phyloP scores from a whole-genome alignment of 1,140 invertebrate species.

The Melipona quadrifasciata region DNA sequence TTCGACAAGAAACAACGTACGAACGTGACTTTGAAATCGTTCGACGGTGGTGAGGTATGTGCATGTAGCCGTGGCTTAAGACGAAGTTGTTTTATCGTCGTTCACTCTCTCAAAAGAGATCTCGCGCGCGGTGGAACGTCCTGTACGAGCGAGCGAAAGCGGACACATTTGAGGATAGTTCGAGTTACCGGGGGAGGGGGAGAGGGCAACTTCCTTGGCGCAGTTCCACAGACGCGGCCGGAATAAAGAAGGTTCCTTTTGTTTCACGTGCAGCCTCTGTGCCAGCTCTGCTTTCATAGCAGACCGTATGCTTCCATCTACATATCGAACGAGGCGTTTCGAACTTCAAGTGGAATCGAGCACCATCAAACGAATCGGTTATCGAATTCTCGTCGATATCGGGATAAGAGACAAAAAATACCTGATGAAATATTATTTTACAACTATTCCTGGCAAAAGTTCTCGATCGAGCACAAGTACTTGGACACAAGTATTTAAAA shows the following conservation, averaged over 20 bases:
- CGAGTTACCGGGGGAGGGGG: not conserved
- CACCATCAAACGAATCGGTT: not conserved
- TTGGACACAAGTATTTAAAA: too few relatives aligned
- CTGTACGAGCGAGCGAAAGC: not conserved
- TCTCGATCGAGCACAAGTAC: too few relatives aligned
- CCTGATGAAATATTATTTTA: too few relatives aligned
- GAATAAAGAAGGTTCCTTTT: conserved; percentile 14
- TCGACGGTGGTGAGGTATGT: not conserved
- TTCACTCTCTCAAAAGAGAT: not conserved
- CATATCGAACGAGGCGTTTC: not conserved
- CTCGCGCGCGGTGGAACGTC: not conserved
- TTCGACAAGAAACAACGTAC: not conserved
- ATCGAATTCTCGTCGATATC: not conserved
- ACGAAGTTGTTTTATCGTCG: not conserved
- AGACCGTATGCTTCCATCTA: not conserved
- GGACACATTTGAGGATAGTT: not conserved
- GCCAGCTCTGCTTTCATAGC: not conserved
- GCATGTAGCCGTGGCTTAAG: not conserved
- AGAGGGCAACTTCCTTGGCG: not conserved
- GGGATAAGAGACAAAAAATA: too few relatives aligned
- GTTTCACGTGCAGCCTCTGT: not conserved
- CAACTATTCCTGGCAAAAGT: too few relatives aligned
- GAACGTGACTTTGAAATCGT: not conserved
- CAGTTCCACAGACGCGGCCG: not conserved
- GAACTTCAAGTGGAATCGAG: not conserved